phyloP scores from a whole-genome alignment of 2,113 vertebrate genomes.

The Ovis canadensis region DNA sequence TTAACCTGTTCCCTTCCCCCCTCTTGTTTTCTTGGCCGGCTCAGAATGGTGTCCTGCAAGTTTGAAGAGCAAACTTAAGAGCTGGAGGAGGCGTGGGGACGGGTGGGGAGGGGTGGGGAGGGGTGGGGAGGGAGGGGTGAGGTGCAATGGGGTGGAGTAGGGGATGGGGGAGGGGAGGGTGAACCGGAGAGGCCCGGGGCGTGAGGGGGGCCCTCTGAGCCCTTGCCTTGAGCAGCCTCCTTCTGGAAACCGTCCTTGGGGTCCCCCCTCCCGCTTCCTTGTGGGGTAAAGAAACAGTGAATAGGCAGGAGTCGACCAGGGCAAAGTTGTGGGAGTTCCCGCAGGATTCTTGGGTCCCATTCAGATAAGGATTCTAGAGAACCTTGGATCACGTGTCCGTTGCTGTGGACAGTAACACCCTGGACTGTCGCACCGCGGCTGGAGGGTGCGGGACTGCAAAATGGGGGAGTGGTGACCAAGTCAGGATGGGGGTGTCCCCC shows the following conservation, averaged over 20 bases:
- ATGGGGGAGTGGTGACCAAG: not conserved
- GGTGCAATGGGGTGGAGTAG: too few relatives aligned
- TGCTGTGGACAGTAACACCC: not conserved
- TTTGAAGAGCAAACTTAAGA: conserved; percentile 58
- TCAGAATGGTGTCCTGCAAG: conserved; percentile 66
- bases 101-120: not conserved
- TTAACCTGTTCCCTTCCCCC: conserved; percentile 54
- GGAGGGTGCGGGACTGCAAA: not conserved
- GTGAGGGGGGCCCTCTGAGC: not conserved
- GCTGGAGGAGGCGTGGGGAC: not conserved
- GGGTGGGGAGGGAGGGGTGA: too few relatives aligned
- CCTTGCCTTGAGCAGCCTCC: not conserved
- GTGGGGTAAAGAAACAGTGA: not conserved
- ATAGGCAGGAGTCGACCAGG: not conserved
- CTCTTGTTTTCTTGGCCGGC: conserved; percentile 52
- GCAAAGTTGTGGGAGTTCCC: not conserved
- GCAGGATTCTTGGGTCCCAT: not conserved
- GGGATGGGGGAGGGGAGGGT: not conserved
- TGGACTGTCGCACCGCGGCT: accelerated
- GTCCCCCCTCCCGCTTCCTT: accelerated
- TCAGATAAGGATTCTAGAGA: not conserved
- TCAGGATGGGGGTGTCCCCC: not conserved
- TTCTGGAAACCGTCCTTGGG: not conserved
- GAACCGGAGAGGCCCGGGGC: not conserved
- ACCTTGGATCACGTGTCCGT: not conserved